Conservation (phyloP, 2,113 vertebrate genomes). For the Mus spicilegus region DNA sequence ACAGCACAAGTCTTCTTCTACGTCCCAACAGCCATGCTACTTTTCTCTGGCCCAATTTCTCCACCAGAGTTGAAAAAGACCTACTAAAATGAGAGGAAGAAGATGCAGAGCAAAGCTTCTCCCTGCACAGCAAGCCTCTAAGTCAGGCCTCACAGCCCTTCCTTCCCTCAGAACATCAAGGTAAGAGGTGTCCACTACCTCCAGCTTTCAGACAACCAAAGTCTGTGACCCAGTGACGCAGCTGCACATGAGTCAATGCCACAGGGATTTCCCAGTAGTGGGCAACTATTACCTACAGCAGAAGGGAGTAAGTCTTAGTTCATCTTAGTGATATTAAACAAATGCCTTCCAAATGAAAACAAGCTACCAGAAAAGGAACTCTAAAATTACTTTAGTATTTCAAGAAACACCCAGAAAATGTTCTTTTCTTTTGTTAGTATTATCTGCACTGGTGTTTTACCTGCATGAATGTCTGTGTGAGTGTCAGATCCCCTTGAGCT, state of each 20-base stretch:
- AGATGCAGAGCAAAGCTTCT: not conserved
- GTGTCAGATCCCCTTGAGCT: not conserved
- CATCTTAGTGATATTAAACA: not conserved
- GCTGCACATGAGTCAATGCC: not conserved
- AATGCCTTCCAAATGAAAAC: slow-evolving; percentile 21
- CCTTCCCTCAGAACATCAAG: not conserved
- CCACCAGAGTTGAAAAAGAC: not conserved
- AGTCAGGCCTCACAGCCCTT: not conserved
- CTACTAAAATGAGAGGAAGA: not conserved
- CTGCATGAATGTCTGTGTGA: not conserved
- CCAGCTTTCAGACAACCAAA: not conserved
- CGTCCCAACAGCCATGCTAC: not conserved
- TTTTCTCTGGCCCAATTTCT: slow-evolving; percentile 3
- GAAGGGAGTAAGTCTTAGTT: not conserved
- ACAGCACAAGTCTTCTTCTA: not conserved
- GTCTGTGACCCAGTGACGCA: not conserved
- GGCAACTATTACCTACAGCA: not conserved
- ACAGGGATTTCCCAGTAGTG: not conserved
- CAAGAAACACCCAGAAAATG: slow-evolving; percentile 10
- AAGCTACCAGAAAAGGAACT: not conserved
- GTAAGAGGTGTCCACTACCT: not conserved
- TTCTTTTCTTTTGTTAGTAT: too few species aligned
- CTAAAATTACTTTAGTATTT: slow-evolving; percentile 20
- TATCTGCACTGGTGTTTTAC: not conserved
- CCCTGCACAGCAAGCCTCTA: not conserved